Conservation (phyloP, 2,888 invertebrate genomes). For the Hermodice carunculata region DNA sequence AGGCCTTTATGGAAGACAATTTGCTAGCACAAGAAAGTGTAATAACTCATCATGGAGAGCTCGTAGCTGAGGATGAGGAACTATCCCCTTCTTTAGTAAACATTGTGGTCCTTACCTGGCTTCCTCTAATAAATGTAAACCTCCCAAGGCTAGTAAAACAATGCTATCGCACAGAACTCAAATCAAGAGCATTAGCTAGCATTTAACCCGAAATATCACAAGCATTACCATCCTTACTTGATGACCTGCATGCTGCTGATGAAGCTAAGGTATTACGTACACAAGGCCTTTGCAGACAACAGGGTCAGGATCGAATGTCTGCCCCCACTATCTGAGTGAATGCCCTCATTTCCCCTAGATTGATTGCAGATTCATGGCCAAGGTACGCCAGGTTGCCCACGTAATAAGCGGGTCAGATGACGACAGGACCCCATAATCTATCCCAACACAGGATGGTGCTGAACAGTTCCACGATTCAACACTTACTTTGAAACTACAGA, state of each 20-base stretch:
- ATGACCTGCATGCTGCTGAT: no score
- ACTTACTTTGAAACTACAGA: background rate
- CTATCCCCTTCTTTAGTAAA: conserved; percentile 39
- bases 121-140: conserved; percentile 33
- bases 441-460: no score
- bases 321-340: conserved; percentile 35
- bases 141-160: conserved; percentile 39
- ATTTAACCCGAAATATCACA: no score
- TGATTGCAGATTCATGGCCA: conserved; percentile 32
- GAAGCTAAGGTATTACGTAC: no score
- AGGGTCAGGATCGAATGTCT: no score
- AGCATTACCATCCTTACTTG: background rate
- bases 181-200: background rate
- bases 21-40: conserved; percentile 25
- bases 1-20: conserved; percentile 41
- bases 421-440: no score
- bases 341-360: conserved; percentile 35
- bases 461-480: no score
- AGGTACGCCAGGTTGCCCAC: no score
- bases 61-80: conserved; percentile 29
- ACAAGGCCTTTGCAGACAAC: no score
- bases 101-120: conserved; percentile 35
- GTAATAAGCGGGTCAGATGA: no score
- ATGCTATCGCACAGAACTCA: conserved; percentile 22
- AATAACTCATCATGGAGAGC: conserved; percentile 35